These are phyloP conservation scores for Sebastes trivittatus DNA, from an alignment of 2,797 vertebrate species.

Conservation along the genomic window DNA sequence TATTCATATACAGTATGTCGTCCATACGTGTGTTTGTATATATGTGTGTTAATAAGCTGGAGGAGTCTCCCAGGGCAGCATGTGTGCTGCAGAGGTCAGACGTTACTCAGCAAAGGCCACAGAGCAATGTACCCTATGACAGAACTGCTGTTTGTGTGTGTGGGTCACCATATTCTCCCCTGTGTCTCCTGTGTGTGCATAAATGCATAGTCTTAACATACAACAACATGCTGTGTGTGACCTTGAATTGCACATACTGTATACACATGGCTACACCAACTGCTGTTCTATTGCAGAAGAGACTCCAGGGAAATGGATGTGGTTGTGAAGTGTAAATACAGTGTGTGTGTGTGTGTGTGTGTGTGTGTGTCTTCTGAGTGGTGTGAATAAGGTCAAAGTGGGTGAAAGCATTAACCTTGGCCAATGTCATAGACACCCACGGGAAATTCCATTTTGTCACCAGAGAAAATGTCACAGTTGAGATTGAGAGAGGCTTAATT, in stretches of 20 bases:
- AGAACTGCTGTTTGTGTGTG: background rate
- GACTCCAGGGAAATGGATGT: background rate
- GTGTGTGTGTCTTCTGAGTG: background rate
- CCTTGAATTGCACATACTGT: background rate
- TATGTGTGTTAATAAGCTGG: background rate
- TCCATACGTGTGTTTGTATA: background rate
- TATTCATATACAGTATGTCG: background rate
- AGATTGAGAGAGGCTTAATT: background rate
- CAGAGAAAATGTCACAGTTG: constrained; percentile 22
- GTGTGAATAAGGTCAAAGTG: background rate
- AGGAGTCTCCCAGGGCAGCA: background rate
- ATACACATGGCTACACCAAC: background rate
- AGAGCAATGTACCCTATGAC: constrained; percentile 3
- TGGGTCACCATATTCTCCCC: background rate
- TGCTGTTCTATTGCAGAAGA: background rate
- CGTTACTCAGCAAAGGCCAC: constrained; percentile 14
- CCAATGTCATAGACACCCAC: constrained; percentile 25
- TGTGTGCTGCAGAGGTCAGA: constrained; percentile 32
- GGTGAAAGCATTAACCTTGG: constrained; percentile 16
- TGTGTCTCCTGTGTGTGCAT: background rate
- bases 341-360: background rate
- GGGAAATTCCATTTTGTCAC: constrained; percentile 12
- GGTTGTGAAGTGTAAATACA: constrained; percentile 12
- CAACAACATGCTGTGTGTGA: background rate
- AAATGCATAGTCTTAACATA: no score